Evolutionary conservation across 2,888 invertebrate species (phyloP).

Genomic region (Drosophila diplacantha): DNA sequence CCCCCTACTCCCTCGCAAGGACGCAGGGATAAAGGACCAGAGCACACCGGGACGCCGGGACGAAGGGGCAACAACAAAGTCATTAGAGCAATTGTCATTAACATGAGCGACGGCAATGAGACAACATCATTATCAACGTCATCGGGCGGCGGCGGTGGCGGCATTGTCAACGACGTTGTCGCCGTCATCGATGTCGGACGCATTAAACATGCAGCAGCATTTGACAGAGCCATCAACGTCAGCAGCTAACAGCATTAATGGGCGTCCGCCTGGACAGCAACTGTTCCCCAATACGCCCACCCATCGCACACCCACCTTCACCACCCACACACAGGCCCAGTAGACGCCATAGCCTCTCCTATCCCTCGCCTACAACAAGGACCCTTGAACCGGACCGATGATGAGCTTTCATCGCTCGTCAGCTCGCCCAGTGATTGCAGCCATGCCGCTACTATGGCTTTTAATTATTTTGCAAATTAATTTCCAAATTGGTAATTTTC

Average conservation of each 20-base stretch:
- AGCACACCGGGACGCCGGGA: conserved; percentile 6
- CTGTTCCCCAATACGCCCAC: conserved; percentile 18
- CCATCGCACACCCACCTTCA: not conserved
- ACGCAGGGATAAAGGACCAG: conserved; percentile 2
- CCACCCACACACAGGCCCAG: not conserved
- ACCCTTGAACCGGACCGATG: conserved; percentile 31
- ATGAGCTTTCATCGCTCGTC: conserved; percentile 50
- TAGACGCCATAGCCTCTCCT: not conserved
- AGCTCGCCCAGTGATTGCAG: conserved; percentile 13
- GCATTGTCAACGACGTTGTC: conserved; percentile 52
- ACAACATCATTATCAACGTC: conserved; percentile 67
- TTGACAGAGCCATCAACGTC: conserved; percentile 69
- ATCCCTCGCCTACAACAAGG: conserved; percentile 5
- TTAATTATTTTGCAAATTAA: conserved; percentile 72
- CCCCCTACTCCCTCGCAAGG: not conserved
- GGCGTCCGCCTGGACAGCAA: conserved; percentile 45
- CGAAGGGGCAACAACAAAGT: conserved; percentile 53
- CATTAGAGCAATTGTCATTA: conserved; percentile 71
- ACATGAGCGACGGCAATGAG: conserved; percentile 65
- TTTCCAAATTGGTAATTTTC: conserved; percentile 72
- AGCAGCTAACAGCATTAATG: conserved; percentile 69
- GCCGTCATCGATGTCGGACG: conserved; percentile 57
- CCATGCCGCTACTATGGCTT: conserved; percentile 52
- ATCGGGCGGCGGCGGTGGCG: conserved; percentile 36
- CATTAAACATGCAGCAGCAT: conserved; percentile 71